Conservation (phyloP, 2,113 vertebrate species). For the Ovibos moschatus region DNA sequence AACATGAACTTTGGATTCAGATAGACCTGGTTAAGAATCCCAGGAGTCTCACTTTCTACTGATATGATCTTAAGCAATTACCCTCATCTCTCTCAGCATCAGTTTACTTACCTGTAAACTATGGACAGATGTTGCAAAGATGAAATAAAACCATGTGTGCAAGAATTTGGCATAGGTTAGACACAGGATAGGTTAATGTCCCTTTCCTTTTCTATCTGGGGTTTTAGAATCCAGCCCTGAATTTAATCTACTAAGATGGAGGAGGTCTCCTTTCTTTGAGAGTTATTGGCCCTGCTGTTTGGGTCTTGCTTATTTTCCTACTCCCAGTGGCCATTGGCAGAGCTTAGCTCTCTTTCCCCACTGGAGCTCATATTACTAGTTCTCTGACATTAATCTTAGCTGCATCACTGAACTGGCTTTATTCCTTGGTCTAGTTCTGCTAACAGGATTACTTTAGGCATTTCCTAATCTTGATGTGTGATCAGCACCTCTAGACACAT, state of each 20-base stretch:
- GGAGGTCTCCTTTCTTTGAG: not conserved
- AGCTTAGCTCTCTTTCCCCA: conserved; percentile 13
- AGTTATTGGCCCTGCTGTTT: conserved; percentile 15
- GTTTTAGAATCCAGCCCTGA: conserved; percentile 32
- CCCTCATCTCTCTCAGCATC: not conserved
- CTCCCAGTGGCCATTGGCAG: not conserved
- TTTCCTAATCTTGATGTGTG: conserved; percentile 63
- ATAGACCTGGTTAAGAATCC: not conserved
- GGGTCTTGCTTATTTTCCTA: conserved; percentile 27
- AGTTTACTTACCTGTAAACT: conserved; percentile 40
- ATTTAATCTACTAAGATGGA: conserved; percentile 15
- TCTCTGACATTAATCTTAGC: conserved; percentile 57
- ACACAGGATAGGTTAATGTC: not conserved
- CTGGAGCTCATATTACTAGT: conserved; percentile 45
- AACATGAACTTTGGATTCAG: conserved; percentile 19
- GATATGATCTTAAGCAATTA: not conserved
- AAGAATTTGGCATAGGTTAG: not conserved
- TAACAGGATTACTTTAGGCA: conserved; percentile 64
- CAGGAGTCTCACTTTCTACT: not conserved
- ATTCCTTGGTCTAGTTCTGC: conserved; percentile 15
- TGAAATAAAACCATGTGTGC: conserved; percentile 15
- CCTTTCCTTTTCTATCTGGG: conserved; percentile 32
- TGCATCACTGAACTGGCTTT: conserved; percentile 46
- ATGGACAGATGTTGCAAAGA: not conserved
- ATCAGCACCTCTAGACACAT: conserved; percentile 52